Evolutionary conservation across 2,888 invertebrate genomes (phyloP).

Genomic region (Andricus curvator): DNA sequence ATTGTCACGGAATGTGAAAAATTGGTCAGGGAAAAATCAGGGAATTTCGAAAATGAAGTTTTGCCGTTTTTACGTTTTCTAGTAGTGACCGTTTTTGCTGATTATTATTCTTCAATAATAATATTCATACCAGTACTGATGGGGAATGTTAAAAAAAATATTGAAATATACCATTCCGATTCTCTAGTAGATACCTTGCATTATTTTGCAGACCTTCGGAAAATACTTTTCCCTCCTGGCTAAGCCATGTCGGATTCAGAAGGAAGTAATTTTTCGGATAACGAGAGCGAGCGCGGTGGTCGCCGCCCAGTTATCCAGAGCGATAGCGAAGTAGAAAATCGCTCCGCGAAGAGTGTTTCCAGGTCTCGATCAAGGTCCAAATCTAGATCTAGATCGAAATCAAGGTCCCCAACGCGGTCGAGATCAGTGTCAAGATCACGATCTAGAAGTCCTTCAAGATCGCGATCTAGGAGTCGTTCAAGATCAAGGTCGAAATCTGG

Average conservation of each 20-base stretch:
- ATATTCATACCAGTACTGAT: too few species aligned
- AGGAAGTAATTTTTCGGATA: constrained; percentile 87
- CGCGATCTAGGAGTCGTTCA: constrained; percentile 73
- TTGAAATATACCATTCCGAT: too few species aligned
- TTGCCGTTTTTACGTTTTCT: too few species aligned
- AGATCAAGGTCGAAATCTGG: constrained; percentile 64
- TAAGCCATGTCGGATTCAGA: constrained; percentile 88
- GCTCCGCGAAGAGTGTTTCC: constrained; percentile 74
- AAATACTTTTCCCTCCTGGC: neutral
- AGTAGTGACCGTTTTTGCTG: too few species aligned
- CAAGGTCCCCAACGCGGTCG: constrained; percentile 72
- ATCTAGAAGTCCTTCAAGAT: constrained; percentile 65
- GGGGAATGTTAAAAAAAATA: too few species aligned
- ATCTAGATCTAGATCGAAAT: constrained; percentile 73
- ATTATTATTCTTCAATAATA: too few species aligned
- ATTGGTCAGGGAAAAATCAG: too few species aligned
- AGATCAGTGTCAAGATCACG: constrained; percentile 57
- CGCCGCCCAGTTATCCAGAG: constrained; percentile 79
- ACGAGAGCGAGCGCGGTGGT: constrained; percentile 85
- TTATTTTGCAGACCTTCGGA: neutral
- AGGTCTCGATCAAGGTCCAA: constrained; percentile 73
- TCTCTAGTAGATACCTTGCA: neutral
- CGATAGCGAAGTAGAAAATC: constrained; percentile 78
- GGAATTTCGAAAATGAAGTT: too few species aligned
- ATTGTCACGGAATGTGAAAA: too few species aligned